These are phyloP conservation scores for Lycorma delicatula DNA, from an alignment of 1,140 invertebrate genomes.

Conservation along the genomic window DNA sequence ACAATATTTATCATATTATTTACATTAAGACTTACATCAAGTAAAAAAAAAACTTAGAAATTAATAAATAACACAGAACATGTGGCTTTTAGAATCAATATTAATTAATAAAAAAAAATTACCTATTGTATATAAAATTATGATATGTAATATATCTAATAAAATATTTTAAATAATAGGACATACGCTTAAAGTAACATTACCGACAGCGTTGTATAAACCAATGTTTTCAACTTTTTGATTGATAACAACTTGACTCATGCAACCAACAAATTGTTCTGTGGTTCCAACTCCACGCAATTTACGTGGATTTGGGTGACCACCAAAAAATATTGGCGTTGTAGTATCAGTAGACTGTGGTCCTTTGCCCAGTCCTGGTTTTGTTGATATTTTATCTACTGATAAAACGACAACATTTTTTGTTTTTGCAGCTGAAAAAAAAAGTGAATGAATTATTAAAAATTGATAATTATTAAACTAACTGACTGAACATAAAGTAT, in stretches of 20 bases:
- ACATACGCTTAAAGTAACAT: conserved; percentile 60
- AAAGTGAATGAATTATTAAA: conserved; percentile 24
- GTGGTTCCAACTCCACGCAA: conserved; percentile 48
- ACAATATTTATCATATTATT: too few species aligned
- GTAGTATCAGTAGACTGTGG: conserved; percentile 65
- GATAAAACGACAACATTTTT: conserved; percentile 73
- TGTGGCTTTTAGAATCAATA: too few species aligned
- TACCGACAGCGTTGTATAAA: conserved; percentile 49
- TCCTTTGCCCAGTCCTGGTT: conserved; percentile 57
- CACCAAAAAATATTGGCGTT: conserved; percentile 82
- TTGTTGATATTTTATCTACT: conserved; percentile 63
- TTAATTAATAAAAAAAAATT: too few species aligned
- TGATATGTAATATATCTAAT: too few species aligned
- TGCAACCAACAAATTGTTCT: conserved; percentile 73
- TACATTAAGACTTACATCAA: too few species aligned
- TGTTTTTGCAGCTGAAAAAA: conserved; percentile 65
- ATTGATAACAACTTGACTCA: conserved; percentile 60
- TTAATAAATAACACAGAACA: too few species aligned
- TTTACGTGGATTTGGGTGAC: conserved; percentile 50
- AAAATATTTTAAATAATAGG: conserved; percentile 49
- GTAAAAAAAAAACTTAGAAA: too few species aligned
- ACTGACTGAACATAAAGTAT: conserved; percentile 27
- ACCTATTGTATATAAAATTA: too few species aligned
- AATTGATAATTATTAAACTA: not conserved
- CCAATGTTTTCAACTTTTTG: conserved; percentile 47